Percentiles rank a stretch among this genome's conserved stretches.
Evolutionary conservation across 2,797 vertebrate species (phyloP).

Genomic region (Enteromius unitaeniatus): DNA sequence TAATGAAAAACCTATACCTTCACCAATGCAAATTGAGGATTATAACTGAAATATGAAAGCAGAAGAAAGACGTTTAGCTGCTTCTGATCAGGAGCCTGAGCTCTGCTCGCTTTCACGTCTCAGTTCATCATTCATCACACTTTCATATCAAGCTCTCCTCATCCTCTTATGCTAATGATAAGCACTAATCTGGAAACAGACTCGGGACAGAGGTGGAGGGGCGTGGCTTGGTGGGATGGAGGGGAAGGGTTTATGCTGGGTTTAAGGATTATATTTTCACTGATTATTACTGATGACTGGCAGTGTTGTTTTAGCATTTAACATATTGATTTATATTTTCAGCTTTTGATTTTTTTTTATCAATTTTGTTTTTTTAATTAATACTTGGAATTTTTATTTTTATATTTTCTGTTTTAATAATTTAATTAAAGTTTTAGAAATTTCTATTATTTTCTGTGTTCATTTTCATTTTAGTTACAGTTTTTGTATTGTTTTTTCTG

Average conservation of each 20-base stretch:
- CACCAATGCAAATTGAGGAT: not conserved
- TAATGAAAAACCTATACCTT: not conserved
- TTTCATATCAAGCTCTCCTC: conserved; percentile 15
- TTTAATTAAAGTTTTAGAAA: not conserved
- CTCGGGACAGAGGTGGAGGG: not conserved
- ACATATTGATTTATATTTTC: not conserved
- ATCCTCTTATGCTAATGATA: conserved; percentile 33
- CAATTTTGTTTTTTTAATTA: not conserved
- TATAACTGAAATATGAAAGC: not conserved
- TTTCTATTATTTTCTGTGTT: not conserved
- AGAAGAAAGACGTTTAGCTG: not conserved
- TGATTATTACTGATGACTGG: not conserved
- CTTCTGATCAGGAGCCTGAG: not conserved
- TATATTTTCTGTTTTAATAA: not conserved
- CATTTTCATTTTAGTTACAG: not conserved
- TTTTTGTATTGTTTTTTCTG: not conserved
- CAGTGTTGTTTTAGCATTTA: not conserved
- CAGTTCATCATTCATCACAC: conserved; percentile 9
- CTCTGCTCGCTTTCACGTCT: not conserved
- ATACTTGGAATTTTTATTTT: not conserved
- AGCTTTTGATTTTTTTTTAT: not conserved
- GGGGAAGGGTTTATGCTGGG: not conserved
- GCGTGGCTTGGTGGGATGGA: conserved; percentile 12
- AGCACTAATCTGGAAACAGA: conserved; percentile 44
- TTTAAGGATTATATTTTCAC: not conserved